Evolutionary conservation across 2,113 vertebrate genomes (phyloP).

Genomic region (Damaliscus lunatus): DNA sequence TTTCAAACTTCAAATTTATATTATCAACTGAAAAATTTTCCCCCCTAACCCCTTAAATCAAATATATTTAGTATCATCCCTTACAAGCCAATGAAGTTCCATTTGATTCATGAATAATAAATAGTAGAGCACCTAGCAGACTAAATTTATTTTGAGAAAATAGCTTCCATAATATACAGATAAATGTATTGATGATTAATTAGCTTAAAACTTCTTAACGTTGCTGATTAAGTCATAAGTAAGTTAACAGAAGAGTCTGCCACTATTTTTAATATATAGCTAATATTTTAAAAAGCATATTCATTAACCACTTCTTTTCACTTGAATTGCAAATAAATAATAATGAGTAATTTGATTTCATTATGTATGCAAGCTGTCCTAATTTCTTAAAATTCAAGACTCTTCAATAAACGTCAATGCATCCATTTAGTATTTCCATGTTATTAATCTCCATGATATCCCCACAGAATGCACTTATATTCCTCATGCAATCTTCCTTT

Average conservation of each 20-base stretch:
- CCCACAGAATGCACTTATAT: neutral
- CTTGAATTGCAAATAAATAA: constrained; percentile 25
- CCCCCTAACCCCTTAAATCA: neutral
- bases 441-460: neutral
- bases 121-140: neutral
- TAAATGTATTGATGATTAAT: constrained; percentile 12
- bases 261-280: constrained; percentile 23
- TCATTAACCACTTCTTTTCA: constrained; percentile 29
- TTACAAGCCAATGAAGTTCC: neutral
- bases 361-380: neutral
- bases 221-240: neutral
- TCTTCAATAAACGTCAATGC: neutral
- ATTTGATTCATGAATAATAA: neutral
- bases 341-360: constrained; percentile 40
- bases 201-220: neutral
- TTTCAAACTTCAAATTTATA: neutral
- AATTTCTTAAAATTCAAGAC: neutral
- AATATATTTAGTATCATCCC: neutral
- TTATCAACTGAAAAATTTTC: neutral
- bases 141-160: neutral
- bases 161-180: neutral
- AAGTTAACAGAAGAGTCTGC: neutral
- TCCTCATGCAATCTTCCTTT: neutral
- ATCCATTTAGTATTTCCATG: neutral
- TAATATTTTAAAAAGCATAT: constrained; percentile 13